These are phyloP conservation scores for Vimba vimba DNA, from an alignment of 2,113 vertebrate species.

Conservation along the genomic window DNA sequence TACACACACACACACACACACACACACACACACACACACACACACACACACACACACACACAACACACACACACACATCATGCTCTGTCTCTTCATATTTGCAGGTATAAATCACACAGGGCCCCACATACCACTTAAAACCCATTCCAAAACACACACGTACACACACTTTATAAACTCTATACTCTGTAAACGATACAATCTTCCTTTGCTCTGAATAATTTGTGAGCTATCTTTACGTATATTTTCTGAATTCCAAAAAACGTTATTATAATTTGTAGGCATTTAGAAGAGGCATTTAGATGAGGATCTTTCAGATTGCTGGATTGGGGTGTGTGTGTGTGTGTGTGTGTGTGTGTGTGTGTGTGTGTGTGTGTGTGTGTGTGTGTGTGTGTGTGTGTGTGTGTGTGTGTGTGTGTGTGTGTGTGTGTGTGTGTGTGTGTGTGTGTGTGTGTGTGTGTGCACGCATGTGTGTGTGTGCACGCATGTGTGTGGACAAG, in stretches of 20 bases:
- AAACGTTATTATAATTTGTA: background rate
- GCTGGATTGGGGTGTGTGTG: background rate
- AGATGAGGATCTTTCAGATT: slow-evolving; percentile 3
- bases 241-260: background rate
- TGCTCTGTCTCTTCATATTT: slow-evolving; percentile 48
- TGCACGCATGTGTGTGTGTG: background rate
- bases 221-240: background rate
- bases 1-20: slow-evolving; percentile 53
- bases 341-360: slow-evolving; percentile 52
- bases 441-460: background rate
- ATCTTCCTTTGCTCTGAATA: background rate
- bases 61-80: slow-evolving; percentile 46
- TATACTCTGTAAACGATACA: background rate
- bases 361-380: slow-evolving; percentile 4
- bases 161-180: slow-evolving; percentile 11
- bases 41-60: no score
- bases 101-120: slow-evolving; percentile 51
- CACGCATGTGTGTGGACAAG: slow-evolving; percentile 29
- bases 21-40: slow-evolving; percentile 37
- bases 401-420: slow-evolving; percentile 37
- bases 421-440: slow-evolving; percentile 49
- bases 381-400: slow-evolving; percentile 53
- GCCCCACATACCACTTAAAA: slow-evolving; percentile 38
- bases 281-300: no score
- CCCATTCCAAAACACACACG: slow-evolving; percentile 24